Conservation (phyloP, 2,797 vertebrate genomes). For the Merluccius polli region DNA sequence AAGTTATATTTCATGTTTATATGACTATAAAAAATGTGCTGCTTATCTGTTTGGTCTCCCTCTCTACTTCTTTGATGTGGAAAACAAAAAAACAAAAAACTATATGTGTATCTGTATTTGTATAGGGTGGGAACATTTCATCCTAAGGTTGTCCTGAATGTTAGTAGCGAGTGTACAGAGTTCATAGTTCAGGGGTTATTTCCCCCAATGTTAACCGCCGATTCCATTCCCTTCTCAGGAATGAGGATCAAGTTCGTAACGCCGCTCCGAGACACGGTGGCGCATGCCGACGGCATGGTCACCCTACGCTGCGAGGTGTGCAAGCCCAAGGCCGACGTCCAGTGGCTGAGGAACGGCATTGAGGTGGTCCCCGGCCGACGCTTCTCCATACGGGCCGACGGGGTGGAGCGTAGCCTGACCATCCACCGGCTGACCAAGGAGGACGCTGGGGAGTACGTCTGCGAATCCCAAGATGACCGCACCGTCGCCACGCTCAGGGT, state of each 20-base stretch:
- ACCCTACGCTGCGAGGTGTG: slow-evolving; percentile 74
- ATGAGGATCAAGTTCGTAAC: slow-evolving; percentile 79
- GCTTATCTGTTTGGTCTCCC: too few species aligned
- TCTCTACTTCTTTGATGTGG: too few species aligned
- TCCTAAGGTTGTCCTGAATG: too few species aligned
- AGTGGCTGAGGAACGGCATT: slow-evolving; percentile 73
- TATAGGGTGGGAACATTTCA: too few species aligned
- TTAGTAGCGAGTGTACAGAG: too few species aligned
- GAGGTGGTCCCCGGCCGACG: slow-evolving; percentile 70
- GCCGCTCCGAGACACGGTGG: slow-evolving; percentile 71
- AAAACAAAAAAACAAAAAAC: too few species aligned
- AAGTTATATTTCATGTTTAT: too few species aligned
- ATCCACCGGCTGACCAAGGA: slow-evolving; percentile 70
- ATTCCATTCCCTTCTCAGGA: slow-evolving; percentile 58
- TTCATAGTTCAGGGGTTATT: not conserved
- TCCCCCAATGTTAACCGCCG: not conserved
- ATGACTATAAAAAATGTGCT: too few species aligned
- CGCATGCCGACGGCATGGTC: slow-evolving; percentile 75
- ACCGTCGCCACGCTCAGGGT: slow-evolving; percentile 66
- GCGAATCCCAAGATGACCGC: slow-evolving; percentile 75
- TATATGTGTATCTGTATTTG: too few species aligned
- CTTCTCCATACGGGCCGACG: slow-evolving; percentile 71
- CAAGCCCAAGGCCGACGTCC: slow-evolving; percentile 75
- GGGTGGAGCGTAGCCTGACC: slow-evolving; percentile 71
- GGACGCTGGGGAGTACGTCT: slow-evolving; percentile 73